Evolutionary conservation across 2,113 vertebrate genomes (phyloP).

Genomic region (Dromaius novaehollandiae): DNA sequence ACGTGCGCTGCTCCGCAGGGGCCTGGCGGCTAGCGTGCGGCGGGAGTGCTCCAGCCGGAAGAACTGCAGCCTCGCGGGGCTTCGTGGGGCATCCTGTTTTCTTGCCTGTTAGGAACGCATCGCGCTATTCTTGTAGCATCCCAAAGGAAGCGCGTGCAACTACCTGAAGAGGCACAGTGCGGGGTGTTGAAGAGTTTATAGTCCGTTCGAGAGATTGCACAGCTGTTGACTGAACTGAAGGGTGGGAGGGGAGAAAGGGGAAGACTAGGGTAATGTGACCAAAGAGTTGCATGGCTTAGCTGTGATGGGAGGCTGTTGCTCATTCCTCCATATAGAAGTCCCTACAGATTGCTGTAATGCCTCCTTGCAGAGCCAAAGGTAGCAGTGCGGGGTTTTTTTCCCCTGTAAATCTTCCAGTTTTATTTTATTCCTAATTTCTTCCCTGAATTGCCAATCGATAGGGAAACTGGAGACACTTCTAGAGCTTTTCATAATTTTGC

Average conservation of each 20-base stretch:
- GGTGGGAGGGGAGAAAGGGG: neutral
- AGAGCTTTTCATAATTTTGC: neutral
- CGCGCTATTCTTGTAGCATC: neutral
- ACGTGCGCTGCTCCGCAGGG: neutral
- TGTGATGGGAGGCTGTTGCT: neutral
- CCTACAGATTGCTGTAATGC: neutral
- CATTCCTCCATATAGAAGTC: neutral
- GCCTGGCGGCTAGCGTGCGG: neutral
- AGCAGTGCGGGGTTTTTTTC: neutral
- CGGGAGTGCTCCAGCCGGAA: fast-evolving
- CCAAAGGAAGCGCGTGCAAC: neutral
- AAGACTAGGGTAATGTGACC: neutral
- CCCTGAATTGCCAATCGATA: neutral
- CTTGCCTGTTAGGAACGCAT: neutral
- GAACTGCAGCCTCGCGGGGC: neutral
- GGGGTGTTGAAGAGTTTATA: neutral
- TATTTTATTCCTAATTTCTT: neutral
- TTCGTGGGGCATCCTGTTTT: neutral
- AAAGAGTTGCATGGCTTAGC: neutral
- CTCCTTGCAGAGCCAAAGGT: neutral
- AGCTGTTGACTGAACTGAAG: neutral
- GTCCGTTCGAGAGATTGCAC: neutral
- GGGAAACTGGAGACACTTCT: neutral
- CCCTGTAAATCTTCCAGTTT: neutral
- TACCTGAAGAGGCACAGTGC: neutral